Evolutionary conservation across 2,888 invertebrate genomes (phyloP), one percentile per base, ranked within the genome.

Genomic region (Acrobasis consociella): DNA sequence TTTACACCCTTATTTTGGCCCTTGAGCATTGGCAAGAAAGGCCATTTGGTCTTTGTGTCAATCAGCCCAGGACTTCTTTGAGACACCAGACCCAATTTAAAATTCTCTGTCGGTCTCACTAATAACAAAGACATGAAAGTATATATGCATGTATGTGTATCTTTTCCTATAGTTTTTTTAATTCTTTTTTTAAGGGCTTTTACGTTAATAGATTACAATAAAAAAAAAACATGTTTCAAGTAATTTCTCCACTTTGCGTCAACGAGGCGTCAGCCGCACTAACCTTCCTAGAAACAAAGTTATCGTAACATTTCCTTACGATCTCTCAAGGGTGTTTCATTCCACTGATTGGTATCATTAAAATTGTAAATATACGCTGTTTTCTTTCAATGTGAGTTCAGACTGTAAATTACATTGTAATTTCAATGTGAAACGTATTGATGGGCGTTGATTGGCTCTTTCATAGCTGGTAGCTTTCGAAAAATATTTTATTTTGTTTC

Each of bases 291-390:
- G 46, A 15, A 56, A 56, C 42, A 56, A 56, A 56, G 42, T 42
- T 42, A 17, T 42, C 9, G 42, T 13, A 56, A 17, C 42, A 55
- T 39, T 22, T 42, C 17, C 15, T 17, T n/a, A 9, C 17, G n/a
- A 13, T 22, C 22, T 13, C 42, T 8, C 22, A 56, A 17, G 42
- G 17, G 42, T 56, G 22, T 42, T 42, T 56, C 39, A 46, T 17
- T 38, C 11, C 13, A 38, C 56, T 42, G 11, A 56, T 56, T 42
- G 42, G 42, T 17, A 56, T 56, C 22, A 42, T 56, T 56, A 22
- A 42, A 56, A 56, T 56, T 56, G 56, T 42, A 56, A 56, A 56
- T 56, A 56, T 13, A 42, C 42, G 9, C 0, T 17, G 15, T 56
- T 56, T 38, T 56, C 38, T 56, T 22, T 16, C 13, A 17, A 56